These are phyloP conservation scores for Selenia dentaria DNA, from an alignment of 2,888 invertebrate genomes.

Conservation along the genomic window DNA sequence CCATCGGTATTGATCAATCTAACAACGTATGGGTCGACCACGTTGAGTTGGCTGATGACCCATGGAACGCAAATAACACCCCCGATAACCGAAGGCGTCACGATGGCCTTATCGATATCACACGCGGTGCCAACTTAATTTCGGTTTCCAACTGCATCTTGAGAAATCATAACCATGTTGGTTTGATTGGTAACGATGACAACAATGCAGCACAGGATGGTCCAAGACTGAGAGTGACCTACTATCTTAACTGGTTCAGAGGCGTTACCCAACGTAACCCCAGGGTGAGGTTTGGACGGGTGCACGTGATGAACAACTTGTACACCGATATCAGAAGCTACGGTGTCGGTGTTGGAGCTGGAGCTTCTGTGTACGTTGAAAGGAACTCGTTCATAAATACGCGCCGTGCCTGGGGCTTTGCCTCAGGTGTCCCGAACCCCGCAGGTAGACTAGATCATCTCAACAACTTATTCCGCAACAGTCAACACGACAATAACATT, in stretches of 20 bases:
- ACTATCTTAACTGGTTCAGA: constrained; percentile 26
- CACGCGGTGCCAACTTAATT: constrained; percentile 13
- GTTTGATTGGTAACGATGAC: constrained; percentile 26
- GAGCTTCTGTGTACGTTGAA: constrained; percentile 18
- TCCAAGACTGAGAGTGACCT: constrained; percentile 18
- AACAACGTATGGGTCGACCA: constrained; percentile 10
- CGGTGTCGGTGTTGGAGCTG: constrained; percentile 20
- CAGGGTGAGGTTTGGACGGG: constrained; percentile 25
- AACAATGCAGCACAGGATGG: constrained; percentile 11
- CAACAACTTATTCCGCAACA: constrained; percentile 23
- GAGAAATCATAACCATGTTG: constrained; percentile 26
- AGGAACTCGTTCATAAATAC: constrained; percentile 24
- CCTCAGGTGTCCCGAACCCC: constrained; percentile 6
- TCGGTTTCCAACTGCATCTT: constrained; percentile 27
- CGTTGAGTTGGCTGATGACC: constrained; percentile 30
- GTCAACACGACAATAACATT: constrained; percentile 5
- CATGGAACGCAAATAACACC: constrained; percentile 12
- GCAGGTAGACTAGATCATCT: not conserved
- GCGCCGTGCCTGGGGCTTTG: constrained; percentile 18
- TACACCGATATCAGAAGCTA: constrained; percentile 21
- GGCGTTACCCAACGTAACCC: constrained; percentile 26
- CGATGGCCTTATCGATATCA: constrained; percentile 27
- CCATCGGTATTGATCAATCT: not conserved
- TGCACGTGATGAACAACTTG: constrained; percentile 30
- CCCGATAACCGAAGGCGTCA: constrained; percentile 19